Evolutionary conservation across 2,113 vertebrate species (phyloP).

Genomic region (Hydrochoerus hydrochaeris): DNA sequence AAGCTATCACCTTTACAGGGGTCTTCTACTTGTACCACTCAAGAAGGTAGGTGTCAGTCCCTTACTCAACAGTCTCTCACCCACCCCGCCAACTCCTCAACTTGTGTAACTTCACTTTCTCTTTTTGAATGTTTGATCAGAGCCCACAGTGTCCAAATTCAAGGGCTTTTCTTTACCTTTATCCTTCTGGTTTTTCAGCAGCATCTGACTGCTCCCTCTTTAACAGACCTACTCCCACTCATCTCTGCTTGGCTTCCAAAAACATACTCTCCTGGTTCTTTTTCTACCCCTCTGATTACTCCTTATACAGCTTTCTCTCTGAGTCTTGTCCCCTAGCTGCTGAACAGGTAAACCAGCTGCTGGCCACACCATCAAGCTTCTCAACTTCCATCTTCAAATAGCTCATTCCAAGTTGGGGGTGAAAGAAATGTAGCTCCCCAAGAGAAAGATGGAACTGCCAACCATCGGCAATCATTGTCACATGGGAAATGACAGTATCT

Average conservation of each 20-base stretch:
- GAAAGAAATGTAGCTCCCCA: not conserved
- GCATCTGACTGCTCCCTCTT: not conserved
- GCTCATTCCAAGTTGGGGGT: not conserved
- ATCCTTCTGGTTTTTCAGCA: not conserved
- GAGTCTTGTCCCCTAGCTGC: not conserved
- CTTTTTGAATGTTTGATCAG: not conserved
- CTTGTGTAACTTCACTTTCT: too few species aligned
- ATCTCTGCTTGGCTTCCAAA: not conserved
- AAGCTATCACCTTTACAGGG: not conserved
- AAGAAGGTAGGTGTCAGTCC: not conserved
- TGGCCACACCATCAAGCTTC: not conserved
- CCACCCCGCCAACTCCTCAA: not conserved
- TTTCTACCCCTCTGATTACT: not conserved
- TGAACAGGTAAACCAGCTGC: not conserved
- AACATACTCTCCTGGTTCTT: not conserved
- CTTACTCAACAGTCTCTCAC: not conserved
- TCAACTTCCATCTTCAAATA: not conserved
- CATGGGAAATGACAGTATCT: not conserved
- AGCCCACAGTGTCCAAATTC: not conserved
- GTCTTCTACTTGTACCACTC: not conserved
- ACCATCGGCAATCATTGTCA: not conserved
- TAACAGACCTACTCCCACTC: not conserved
- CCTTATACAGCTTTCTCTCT: not conserved
- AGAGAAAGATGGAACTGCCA: not conserved
- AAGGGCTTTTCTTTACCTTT: not conserved